phyloP scores from a whole-genome alignment of 2,888 invertebrate genomes.

The Chaetogeoica ovagalla region DNA sequence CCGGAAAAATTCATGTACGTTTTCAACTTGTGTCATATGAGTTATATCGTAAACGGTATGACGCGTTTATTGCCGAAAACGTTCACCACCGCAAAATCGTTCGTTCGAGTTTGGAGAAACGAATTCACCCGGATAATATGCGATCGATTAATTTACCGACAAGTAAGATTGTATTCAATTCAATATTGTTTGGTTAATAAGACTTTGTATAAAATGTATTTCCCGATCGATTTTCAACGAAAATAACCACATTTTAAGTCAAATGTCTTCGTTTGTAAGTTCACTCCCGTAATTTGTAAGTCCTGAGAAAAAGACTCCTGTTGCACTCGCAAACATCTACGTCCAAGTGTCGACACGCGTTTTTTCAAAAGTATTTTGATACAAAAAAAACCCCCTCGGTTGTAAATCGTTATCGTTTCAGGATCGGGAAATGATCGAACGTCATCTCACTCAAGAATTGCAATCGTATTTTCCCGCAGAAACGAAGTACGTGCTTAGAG shows the following conservation, averaged over 20 bases:
- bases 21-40: constrained; percentile 88
- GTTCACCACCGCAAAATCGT: constrained; percentile 70
- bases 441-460: constrained; percentile 58
- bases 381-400: no score
- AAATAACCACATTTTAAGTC: no score
- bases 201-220: no score
- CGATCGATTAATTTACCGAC: constrained; percentile 76
- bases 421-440: constrained; percentile 30
- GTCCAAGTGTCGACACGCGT: no score
- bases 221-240: no score
- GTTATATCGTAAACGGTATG: constrained; percentile 80
- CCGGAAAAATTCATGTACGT: constrained; percentile 94
- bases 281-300: no score
- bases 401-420: neutral
- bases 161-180: no score
- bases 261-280: no score
- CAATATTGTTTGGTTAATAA: no score
- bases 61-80: constrained; percentile 73
- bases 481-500: constrained; percentile 72
- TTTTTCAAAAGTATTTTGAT: no score
- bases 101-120: constrained; percentile 87
- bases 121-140: constrained; percentile 85
- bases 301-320: no score
- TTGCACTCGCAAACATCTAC: no score
- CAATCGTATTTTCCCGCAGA: constrained; percentile 65